Base-by-base conservation (phyloP, 2,113 vertebrate species). In the Prunella himalayana region DNA sequence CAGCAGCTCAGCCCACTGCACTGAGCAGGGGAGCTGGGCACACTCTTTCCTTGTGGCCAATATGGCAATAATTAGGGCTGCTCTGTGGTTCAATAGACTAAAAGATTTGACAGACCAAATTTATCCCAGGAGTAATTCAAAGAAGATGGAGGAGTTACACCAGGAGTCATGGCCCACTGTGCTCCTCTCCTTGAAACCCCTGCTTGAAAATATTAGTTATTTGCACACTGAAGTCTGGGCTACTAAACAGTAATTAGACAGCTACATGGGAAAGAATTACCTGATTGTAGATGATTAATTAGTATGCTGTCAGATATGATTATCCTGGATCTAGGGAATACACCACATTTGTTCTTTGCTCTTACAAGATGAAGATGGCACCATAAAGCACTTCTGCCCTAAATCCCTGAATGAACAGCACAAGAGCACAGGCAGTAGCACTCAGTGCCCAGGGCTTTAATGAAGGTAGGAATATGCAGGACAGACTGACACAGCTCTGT, bases 261-360 rank as follows among this genome's bases (percentile, higher is more conserved):
- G 72, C 77, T 94, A 92, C 89, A 89, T 42, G 45, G 73, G 53
- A 91, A 95, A 85, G 68, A 95, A 94, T 91, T 95, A 96, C 81
- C 89, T 94, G 93, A 92, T 89, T 89, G 82, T 1, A 94, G 76
- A 89, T 85, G 81, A 95, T 92, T 88, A 95, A 95, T 95, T 89
- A 94, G 86, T 13, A 87, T 91, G 61, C 77, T 91, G 89, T 69
- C 77, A 91, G 89, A 88, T 65, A 79, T 10, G 0, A 95, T 96
- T 95, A 87, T 89, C 89, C 73, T 76, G 59, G 89, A 95, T 72
- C 86, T 79, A 84, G 89, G 89, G 94, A 95, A 91, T 89, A 72
- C 44, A 31, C 8, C 4, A 4, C 57, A 72, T 90, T 88, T 94
- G 25, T 96, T 76, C 65, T 61, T 91, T 89, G 69, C 65, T 84